phyloP scores from a whole-genome alignment of 2,797 vertebrate genomes.

The Stomatorhinus walkeri region DNA sequence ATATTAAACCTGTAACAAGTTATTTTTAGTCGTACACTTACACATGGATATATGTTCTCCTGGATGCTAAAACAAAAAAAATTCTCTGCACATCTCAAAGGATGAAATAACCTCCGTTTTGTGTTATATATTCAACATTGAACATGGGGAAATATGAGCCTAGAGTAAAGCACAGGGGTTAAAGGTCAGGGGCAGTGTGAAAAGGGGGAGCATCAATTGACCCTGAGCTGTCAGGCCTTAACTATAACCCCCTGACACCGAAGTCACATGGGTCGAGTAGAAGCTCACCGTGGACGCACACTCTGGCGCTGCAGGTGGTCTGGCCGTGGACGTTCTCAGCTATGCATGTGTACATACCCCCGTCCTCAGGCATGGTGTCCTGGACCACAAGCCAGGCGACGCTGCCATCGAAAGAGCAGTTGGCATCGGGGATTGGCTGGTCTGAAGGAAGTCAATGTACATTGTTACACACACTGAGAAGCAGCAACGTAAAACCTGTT shows the following conservation, averaged over 20 bases:
- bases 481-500: not conserved
- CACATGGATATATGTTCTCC: not conserved
- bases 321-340: constrained; percentile 63
- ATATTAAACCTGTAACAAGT: not conserved
- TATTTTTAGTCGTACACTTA: not conserved
- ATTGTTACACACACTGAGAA: not conserved
- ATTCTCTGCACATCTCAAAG: not conserved
- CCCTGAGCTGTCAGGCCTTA: not conserved
- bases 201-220: not conserved
- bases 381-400: constrained; percentile 62
- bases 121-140: not conserved
- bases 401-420: constrained; percentile 53
- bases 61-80: not conserved
- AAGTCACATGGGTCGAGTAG: not conserved
- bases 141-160: not conserved
- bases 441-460: constrained; percentile 46
- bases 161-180: not conserved
- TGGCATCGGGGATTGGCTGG: constrained; percentile 60
- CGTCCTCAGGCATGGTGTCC: constrained; percentile 64
- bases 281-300: constrained; percentile 67
- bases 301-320: constrained; percentile 62
- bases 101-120: not conserved
- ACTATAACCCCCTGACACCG: not conserved
- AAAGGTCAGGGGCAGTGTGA: not conserved
- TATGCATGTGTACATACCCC: constrained; percentile 68